Base-by-base conservation (phyloP, 23 tunicate genomes). In the Ascidia mentula region DNA sequence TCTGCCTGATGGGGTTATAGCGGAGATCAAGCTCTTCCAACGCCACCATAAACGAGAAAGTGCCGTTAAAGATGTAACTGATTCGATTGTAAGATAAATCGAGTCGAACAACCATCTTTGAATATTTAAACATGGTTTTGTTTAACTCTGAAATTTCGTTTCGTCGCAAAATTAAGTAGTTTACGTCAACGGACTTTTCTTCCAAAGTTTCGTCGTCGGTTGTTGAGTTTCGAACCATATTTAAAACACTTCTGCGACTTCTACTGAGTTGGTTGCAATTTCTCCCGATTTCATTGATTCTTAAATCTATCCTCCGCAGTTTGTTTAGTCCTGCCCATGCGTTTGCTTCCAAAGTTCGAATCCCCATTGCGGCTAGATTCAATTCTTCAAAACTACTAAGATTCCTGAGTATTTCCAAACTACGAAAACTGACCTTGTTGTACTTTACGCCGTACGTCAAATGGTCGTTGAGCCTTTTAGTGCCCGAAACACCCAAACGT, bases 81-180 rank as follows among this genome's bases (percentile, higher is more conserved):
- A 73, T 73, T 9, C 77, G 37, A 20, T 73, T 73, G 39, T 73
- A 7, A 6, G 77, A 73, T 20, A 73, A 20, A 73, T 73, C 77
- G 26, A 73, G 77, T 33, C 35, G n/a, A 20, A 38, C 33, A 9
- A 35, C 35, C 38, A 34, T 7, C 9, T 37, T 32, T 15, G 35
- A 73, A 34, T 34, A 34, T 9, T 73, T 9, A 32, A 73, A 34
- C 9, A 32, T 13, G 9, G 38, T 35, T 32, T 32, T 31, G 53
- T 42, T 42, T 42, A 42, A 42, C 53, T 42, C 53, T 9, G 53
- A 42, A 9, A 42, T 42, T 15, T 12, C 12, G 53, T 42, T 42
- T 15, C 53, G 12, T 12, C 15, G 12, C 53, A 42, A 9, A 12
- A 42, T 12, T 15, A 42, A 15, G 15, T 42, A 42, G 15, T 42